Evolutionary conservation across 1,140 invertebrate genomes (phyloP), one percentile per base, ranked within the genome.

Genomic region (Lordiphosa mommai): DNA sequence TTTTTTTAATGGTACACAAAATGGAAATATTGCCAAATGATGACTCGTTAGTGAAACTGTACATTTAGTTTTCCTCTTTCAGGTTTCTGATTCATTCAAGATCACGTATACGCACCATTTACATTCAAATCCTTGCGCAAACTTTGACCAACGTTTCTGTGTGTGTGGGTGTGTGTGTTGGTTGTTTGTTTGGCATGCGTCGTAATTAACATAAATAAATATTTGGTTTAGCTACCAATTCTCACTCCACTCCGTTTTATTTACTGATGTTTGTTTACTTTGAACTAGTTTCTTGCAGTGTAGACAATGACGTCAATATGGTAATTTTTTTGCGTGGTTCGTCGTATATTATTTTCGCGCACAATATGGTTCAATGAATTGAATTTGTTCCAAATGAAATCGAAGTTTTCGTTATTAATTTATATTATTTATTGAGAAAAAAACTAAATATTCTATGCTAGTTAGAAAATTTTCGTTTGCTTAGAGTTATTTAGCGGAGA

Each of bases 21-120:
- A 51, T 46, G n/a, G 12, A 68, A 60, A 67, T 61, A 61, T 79
- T 72, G 72, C 59, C 41, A 80, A 71, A 71, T 56, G 66, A 80
- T 80, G 74, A 82, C 46, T 82, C 71, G 61, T 60, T 53, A 64
- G 52, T 43, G 34, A 29, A 43, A 34, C 38, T 13, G 49, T 44
- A 47, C 53, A 55, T 70, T 29, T 61, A 46, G 30, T 8, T 8
- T 51, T 7, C 17, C 17, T 10, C n/a, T 43, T 3, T 10, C 27
- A 34, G 20, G 9, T 14, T 3, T 57, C 74, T 80, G 76, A 82
- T 53, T 80, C 76, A 80, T 50, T 66, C 44, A 82, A 76, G 71
- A 80, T 71, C 57, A 61, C 51, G 66, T 69, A 69, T 80, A 80
- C 76, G 76, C 77, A 80, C 76, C 76, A 72, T 82, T 71, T 59